Conservation (phyloP, 2,888 invertebrate genomes). For the Drosophila longiperda region DNA sequence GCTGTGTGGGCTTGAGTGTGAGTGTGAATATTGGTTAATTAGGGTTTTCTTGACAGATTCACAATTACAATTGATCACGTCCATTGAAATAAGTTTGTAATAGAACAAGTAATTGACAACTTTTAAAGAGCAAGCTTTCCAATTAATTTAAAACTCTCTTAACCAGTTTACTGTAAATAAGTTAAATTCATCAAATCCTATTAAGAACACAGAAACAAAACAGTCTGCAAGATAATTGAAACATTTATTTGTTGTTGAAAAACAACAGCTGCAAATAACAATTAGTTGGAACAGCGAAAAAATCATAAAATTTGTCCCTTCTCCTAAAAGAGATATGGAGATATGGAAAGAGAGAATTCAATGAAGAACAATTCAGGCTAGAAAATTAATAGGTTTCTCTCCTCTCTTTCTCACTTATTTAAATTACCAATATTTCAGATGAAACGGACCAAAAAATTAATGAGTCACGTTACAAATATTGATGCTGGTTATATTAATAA, state of each 20-base stretch:
- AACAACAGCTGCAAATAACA: background rate
- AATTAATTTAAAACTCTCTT: background rate
- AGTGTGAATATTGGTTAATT: constrained; percentile 1
- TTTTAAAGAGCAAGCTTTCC: background rate
- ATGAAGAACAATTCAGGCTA: background rate
- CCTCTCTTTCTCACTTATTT: background rate
- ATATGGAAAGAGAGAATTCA: background rate
- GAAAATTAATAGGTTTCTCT: background rate
- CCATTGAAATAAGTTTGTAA: constrained; percentile 1
- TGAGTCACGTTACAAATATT: constrained; percentile 26
- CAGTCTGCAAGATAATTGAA: background rate
- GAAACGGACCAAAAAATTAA: constrained; percentile 7
- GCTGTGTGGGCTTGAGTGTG: background rate
- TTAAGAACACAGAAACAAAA: background rate
- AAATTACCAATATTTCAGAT: constrained; percentile 6
- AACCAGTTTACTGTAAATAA: background rate
- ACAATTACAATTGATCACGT: background rate
- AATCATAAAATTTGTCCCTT: background rate
- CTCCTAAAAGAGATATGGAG: background rate
- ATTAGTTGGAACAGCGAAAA: background rate
- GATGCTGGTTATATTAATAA: constrained; percentile 6
- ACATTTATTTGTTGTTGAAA: background rate
- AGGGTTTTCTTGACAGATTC: background rate
- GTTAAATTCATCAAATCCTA: background rate
- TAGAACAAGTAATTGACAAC: background rate